These are phyloP conservation scores for Rhysida immarginata DNA, from an alignment of 1,140 invertebrate genomes.

Conservation along the genomic window DNA sequence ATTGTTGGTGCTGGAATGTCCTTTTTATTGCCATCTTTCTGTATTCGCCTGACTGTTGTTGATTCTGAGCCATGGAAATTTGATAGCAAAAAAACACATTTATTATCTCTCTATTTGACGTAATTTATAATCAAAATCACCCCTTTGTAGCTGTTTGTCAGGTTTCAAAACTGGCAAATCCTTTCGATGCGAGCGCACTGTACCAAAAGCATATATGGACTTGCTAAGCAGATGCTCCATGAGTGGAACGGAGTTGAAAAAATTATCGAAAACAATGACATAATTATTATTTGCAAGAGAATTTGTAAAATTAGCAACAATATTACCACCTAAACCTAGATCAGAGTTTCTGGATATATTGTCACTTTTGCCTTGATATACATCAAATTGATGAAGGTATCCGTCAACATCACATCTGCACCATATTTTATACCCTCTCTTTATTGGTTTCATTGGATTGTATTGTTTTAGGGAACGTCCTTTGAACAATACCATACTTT, in stretches of 20 bases:
- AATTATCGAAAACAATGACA: constrained; percentile 30
- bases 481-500: constrained; percentile 24
- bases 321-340: neutral
- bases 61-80: constrained; percentile 24
- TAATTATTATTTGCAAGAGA: constrained; percentile 12
- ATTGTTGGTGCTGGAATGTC: constrained; percentile 14
- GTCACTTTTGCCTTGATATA: constrained; percentile 30
- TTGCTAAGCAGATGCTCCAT: constrained; percentile 24
- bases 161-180: constrained; percentile 15
- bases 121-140: constrained; percentile 18
- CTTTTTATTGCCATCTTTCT: constrained; percentile 11
- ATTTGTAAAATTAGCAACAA: neutral
- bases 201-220: constrained; percentile 26
- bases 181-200: constrained; percentile 22
- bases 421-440: constrained; percentile 33
- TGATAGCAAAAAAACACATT: constrained; percentile 25
- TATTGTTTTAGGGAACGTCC: constrained; percentile 29
- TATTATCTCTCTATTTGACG: constrained; percentile 30
- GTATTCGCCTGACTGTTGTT: constrained; percentile 3
- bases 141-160: constrained; percentile 16
- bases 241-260: constrained; percentile 26
- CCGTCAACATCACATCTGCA: constrained; percentile 18
- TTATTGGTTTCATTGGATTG: constrained; percentile 32
- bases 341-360: constrained; percentile 17
- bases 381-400: constrained; percentile 30